Base-by-base conservation (phyloP, 2,113 vertebrate species). In the Porphyrio hochstetteri region DNA sequence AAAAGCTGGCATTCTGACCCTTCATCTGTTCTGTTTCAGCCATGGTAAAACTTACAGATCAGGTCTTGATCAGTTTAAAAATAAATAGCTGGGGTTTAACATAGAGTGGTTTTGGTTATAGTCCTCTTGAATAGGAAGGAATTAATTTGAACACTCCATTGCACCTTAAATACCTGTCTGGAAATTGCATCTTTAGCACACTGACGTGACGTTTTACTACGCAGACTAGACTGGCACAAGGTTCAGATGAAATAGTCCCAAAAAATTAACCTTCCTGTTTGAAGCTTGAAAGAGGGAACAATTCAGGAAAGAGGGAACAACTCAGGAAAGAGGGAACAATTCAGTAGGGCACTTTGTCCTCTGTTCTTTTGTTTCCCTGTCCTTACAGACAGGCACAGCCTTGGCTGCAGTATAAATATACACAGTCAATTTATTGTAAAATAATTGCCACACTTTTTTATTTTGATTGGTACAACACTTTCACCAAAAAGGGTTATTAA, bases 341-440 rank as follows among this genome's bases (percentile, higher is more conserved):
- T 79, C 7, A 5, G 20, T 57, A 61, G 18, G 24, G 11, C 86
- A 40, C 9, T 44, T 91, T 16, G 50, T 59, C 35, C n/a, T 92
- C 65, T 40, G 6, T 82, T 85, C 27, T 53, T 81, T 80, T 40
- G 48, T 40, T 55, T 60, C 70, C 33, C 44, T 75, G 56, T 55
- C 33, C 5, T 59, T 44, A 64, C 27, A 92, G 67, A 68, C 81
- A 65, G 4, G 65, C 11, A 40, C 53, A 68, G 64, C 40, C 18
- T 59, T 60, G 56, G 15, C n/a, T 71, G 67, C 33, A 64, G 29
- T 84, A 83, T 63, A 87, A 95, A 96, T 88, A 94, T 16, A 93
- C 86, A 92, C 70, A 50, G 38, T 23, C 55, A 68, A 16, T 85
- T 95, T 88, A 92, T 90, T 91, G 85, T 78, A 95, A 95, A 96